Evolutionary conservation across 2,888 invertebrate genomes (phyloP).

Genomic region (Rhodophaea formosa): DNA sequence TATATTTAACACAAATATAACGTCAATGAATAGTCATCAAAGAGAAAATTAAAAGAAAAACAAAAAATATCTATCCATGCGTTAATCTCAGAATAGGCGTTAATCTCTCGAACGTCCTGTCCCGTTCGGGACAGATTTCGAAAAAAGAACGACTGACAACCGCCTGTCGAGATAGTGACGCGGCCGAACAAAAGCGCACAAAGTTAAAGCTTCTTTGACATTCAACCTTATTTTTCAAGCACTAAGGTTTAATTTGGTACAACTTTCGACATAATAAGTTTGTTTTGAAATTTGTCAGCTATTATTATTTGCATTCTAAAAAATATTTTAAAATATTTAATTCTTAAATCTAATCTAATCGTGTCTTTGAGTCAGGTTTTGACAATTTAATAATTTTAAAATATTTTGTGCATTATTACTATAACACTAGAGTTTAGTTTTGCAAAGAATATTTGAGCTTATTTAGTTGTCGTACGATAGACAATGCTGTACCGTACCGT

Average conservation of each 20-base stretch:
- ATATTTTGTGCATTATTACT: background rate
- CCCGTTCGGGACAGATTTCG: conserved; percentile 22
- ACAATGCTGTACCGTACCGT: background rate
- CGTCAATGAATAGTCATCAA: too few relatives aligned
- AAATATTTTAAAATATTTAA: background rate
- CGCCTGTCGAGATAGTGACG: conserved; percentile 33
- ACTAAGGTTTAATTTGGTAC: background rate
- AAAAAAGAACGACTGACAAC: conserved; percentile 32
- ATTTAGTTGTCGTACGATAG: background rate
- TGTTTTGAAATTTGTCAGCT: background rate
- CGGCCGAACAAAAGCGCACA: conserved; percentile 18
- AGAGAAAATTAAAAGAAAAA: background rate
- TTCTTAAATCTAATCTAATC: background rate
- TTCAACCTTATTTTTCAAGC: background rate
- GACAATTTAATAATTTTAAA: background rate
- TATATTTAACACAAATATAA: too few relatives aligned
- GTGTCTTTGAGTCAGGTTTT: background rate
- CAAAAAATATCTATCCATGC: conserved; percentile 9
- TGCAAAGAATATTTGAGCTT: background rate
- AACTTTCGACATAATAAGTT: background rate
- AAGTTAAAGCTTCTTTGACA: background rate
- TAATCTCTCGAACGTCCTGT: conserved; percentile 21
- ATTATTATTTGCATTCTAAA: background rate
- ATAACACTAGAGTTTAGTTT: background rate
- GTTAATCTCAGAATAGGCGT: conserved; percentile 22